A percentile compares a stretch with the other conserved stretches of the same genome.
phyloP scores from a whole-genome alignment of 2,797 vertebrate genomes.

The Kryptopterus vitreolus region DNA sequence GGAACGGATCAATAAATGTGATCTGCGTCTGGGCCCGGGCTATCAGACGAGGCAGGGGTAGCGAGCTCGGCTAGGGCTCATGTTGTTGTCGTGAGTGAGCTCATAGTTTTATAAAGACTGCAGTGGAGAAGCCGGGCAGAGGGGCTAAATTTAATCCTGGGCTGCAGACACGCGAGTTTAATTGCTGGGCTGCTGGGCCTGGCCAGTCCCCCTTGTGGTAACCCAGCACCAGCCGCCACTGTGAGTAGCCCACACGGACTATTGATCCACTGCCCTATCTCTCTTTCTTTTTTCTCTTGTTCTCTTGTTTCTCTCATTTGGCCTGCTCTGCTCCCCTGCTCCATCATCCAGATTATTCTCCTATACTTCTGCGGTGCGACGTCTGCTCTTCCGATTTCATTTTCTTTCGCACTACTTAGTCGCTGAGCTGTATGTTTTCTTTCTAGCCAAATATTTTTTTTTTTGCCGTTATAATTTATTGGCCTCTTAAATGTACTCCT shows the following conservation, averaged over 20 bases:
- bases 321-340: conserved; percentile 50
- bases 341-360: conserved; percentile 27
- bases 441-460: conserved; percentile 39
- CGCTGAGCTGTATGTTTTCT: background rate
- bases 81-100: conserved; percentile 77
- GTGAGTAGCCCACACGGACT: conserved; percentile 60
- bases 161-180: conserved; percentile 73
- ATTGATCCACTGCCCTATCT: conserved; percentile 69
- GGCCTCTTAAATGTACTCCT: conserved; percentile 75
- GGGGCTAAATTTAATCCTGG: conserved; percentile 80
- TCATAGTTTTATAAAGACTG: conserved; percentile 80
- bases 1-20: conserved; percentile 76
- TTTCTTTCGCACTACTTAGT: background rate
- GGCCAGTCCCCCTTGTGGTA: conserved; percentile 54
- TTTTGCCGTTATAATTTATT: conserved; percentile 63
- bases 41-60: conserved; percentile 63
- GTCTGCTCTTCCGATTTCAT: conserved; percentile 3
- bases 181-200: conserved; percentile 62
- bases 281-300: conserved; percentile 48
- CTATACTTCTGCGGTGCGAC: conserved; percentile 14
- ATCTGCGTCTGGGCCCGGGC: conserved; percentile 72
- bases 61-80: conserved; percentile 66
- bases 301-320: conserved; percentile 53
- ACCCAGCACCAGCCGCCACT: conserved; percentile 67
- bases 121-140: conserved; percentile 71